A percentile compares a stretch with the other conserved stretches of the same genome.
phyloP scores from a whole-genome alignment of 2,888 invertebrate species.

The Caenorhabditis sp. region DNA sequence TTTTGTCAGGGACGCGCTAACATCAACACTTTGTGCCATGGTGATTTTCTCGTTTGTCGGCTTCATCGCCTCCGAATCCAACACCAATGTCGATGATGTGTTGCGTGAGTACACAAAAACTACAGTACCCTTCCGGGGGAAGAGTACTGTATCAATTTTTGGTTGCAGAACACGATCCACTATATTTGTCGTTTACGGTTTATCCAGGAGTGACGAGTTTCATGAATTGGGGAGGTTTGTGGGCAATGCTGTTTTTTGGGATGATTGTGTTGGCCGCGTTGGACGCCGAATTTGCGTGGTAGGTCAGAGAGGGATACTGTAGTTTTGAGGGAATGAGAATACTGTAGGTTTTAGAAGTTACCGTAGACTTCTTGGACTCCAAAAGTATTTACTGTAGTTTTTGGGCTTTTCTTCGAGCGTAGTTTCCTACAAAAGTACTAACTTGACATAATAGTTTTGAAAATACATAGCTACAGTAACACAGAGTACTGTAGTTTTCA shows the following conservation, averaged over 20 bases:
- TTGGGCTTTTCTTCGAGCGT: too few species aligned
- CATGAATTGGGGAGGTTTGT: conserved; percentile 64
- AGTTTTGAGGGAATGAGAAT: too few species aligned
- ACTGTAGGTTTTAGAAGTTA: too few species aligned
- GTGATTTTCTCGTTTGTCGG: conserved; percentile 69
- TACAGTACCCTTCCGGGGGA: neutral
- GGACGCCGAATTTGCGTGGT: conserved; percentile 57
- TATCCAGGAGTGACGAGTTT: conserved; percentile 67
- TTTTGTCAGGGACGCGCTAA: conserved; percentile 57
- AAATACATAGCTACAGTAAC: too few species aligned
- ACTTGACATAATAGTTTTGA: too few species aligned
- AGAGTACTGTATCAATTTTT: neutral
- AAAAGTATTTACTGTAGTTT: too few species aligned
- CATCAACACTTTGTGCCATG: conserved; percentile 64
- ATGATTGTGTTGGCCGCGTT: conserved; percentile 63
- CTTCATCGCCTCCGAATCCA: conserved; percentile 56
- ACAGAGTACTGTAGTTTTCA: too few species aligned
- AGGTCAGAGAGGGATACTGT: too few species aligned
- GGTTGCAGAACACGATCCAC: conserved; percentile 59
- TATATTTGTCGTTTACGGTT: conserved; percentile 65
- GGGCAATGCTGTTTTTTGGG: conserved; percentile 65
- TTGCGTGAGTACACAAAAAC: conserved; percentile 45
- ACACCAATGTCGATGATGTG: conserved; percentile 50
- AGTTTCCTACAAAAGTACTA: too few species aligned
- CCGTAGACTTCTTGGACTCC: too few species aligned